Conservation (phyloP, 2,113 vertebrate species). For the Chaenogobius annularis region DNA sequence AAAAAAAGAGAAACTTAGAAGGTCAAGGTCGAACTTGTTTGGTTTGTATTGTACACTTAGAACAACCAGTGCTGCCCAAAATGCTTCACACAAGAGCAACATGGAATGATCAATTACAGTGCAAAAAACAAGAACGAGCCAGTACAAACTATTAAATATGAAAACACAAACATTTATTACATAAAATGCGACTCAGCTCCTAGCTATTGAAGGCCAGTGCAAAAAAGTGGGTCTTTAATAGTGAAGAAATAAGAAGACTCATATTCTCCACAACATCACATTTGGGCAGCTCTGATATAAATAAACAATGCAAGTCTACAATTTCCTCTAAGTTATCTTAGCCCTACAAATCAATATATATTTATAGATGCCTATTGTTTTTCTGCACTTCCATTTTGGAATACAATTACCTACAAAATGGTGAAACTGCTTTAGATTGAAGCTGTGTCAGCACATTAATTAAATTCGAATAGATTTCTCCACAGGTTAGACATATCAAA, state of each 20-base stretch:
- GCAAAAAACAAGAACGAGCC: no score
- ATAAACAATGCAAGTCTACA: neutral
- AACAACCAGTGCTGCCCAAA: no score
- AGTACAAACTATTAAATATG: no score
- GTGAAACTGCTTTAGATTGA: neutral
- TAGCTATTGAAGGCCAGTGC: neutral
- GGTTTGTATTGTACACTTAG: no score
- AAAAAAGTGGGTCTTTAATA: neutral
- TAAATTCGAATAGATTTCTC: conserved; percentile 5
- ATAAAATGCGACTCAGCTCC: no score
- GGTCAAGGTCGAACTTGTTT: no score
- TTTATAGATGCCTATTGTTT: neutral
- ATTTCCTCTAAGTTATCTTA: neutral
- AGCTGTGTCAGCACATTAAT: neutral
- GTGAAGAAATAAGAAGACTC: neutral
- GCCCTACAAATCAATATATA: neutral
- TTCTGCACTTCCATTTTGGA: neutral
- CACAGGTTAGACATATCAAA: conserved; percentile 7
- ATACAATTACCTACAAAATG: conserved; percentile 5
- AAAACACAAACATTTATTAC: no score
- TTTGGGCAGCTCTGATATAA: neutral
- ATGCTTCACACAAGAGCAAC: no score
- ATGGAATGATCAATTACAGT: no score
- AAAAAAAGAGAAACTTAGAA: no score
- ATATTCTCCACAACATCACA: neutral